Evolutionary conservation across 2,113 vertebrate species (phyloP), one percentile per base, ranked within the genome.

Genomic region (Salvelinus sp.): DNA sequence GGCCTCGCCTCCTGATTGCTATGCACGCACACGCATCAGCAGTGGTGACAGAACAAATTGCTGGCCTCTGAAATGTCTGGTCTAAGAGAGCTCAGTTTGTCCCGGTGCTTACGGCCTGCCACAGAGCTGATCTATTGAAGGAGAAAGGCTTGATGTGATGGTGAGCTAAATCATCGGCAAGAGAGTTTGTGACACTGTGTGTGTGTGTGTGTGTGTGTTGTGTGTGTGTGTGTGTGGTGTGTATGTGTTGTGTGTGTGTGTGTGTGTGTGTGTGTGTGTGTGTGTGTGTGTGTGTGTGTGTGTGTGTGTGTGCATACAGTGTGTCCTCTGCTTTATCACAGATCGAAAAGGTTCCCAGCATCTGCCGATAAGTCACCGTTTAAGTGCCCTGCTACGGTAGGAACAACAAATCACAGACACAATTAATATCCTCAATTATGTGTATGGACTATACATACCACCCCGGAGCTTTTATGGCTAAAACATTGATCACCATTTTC

Each of bases 11-110:
- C 72, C 73, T 85, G 83, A 87, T 89, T 89, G 81, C 83, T 87
- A 86, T 86, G 85, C 87, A 79, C 83, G 83, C 80, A 81, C 85
- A 81, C 75, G 79, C 84, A 79, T 84, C 83, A 74, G 77, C 75
- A 78, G 82, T 88, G 78, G 82, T 85, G 85, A 80, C 87, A 84
- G 82, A 88, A 90, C 86, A 86, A 89, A 91, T 87, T 87, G 80
- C 79, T 85, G 74, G 89, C 79, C 84, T 85, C 68, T 73, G 69
- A 78, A 84, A 14, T 14, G 50, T 54, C 16, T 14, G 50, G 12
- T 54, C 50, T 54, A 14, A 18, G 12, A 18, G 50, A 14, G 16
- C 13, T 3, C 50, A 22, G 12, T 47, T 33, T 72, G 70, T 71
- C 54, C 62, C n/a, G 33, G 28, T 60, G 76, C 57, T 74, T 68